Conservation (phyloP, 2,113 vertebrate genomes). For the Heterocephalus glaber region DNA sequence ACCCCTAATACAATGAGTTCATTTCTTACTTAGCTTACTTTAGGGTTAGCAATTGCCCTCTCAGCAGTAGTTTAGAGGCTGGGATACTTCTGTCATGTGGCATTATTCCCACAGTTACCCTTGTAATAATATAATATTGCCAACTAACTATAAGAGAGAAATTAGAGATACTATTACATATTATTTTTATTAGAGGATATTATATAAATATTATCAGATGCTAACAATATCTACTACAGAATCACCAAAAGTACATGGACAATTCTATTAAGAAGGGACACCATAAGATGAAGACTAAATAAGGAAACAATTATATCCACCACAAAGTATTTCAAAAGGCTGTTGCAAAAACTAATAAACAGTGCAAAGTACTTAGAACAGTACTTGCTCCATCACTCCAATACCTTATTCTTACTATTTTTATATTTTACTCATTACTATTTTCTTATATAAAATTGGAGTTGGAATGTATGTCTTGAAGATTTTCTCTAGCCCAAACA, state of each 20-base stretch:
- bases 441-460: background rate
- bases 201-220: background rate
- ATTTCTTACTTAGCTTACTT: background rate
- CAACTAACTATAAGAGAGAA: background rate
- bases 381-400: background rate
- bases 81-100: background rate
- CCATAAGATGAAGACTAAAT: background rate
- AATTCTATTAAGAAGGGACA: background rate
- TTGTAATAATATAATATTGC: background rate
- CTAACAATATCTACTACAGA: background rate
- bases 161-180: background rate
- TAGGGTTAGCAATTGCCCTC: background rate
- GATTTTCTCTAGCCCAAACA: background rate
- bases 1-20: background rate
- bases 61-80: background rate
- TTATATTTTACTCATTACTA: conserved; percentile 1
- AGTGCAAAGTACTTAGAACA: background rate
- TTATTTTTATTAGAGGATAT: background rate
- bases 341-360: background rate
- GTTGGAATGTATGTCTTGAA: background rate
- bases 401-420: background rate
- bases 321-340: background rate
- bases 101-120: background rate
- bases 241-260: background rate
- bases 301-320: background rate